phyloP scores from a whole-genome alignment of 2,113 vertebrate species.

The Cariama cristata region DNA sequence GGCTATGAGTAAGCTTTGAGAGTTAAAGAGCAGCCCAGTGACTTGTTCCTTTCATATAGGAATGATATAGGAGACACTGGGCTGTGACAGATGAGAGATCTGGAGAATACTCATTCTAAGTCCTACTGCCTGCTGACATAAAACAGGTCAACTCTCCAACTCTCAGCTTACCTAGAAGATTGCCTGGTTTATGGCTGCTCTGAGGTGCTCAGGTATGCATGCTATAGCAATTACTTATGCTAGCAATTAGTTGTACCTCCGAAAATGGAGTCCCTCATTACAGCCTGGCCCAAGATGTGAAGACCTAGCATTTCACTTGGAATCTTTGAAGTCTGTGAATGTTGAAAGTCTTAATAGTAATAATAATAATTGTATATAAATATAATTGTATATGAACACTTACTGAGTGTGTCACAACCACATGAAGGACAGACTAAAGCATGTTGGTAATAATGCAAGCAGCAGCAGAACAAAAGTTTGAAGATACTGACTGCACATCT shows the following conservation, averaged over 20 bases:
- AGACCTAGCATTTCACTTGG: background rate
- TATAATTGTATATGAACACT: background rate
- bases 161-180: background rate
- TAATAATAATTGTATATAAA: background rate
- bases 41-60: background rate
- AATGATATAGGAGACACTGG: background rate
- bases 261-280: background rate
- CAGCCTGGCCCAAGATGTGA: background rate
- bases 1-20: background rate
- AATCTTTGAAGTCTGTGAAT: constrained; percentile 23
- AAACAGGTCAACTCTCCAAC: background rate
- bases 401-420: background rate
- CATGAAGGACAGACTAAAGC: background rate
- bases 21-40: background rate
- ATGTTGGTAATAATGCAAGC: background rate
- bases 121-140: background rate
- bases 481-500: background rate
- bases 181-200: background rate
- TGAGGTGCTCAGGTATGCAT: background rate
- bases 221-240: background rate
- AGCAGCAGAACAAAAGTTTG: background rate
- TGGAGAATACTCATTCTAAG: background rate
- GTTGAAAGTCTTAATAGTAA: background rate
- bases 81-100: background rate
- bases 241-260: background rate